Evolutionary conservation across 2,797 vertebrate genomes (phyloP).

Genomic region (Intellagama lesueurii): DNA sequence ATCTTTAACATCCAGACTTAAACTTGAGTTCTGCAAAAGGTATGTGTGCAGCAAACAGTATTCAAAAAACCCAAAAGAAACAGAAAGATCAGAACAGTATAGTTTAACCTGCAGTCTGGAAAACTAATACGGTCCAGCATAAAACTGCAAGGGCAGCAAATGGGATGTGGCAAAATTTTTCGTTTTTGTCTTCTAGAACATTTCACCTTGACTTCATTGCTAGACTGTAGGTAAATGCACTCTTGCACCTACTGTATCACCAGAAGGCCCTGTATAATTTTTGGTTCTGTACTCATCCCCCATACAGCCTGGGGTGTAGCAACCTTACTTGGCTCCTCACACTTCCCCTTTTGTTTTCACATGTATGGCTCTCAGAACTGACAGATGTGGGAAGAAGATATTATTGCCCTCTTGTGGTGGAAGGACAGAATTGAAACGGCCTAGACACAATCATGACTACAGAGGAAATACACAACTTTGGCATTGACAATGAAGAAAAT

Average conservation of each 20-base stretch:
- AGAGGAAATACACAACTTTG: too few relatives aligned
- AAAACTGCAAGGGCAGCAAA: neutral
- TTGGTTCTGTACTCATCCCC: neutral
- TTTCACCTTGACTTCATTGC: neutral
- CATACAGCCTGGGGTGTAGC: neutral
- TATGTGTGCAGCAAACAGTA: neutral
- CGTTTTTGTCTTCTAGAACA: neutral
- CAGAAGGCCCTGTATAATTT: too few relatives aligned
- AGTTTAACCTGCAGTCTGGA: neutral
- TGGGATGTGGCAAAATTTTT: neutral
- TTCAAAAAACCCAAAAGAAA: neutral
- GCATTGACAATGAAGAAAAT: too few relatives aligned
- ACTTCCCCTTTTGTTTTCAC: neutral
- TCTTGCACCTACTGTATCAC: too few relatives aligned
- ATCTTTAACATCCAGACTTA: neutral
- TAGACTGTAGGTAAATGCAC: neutral
- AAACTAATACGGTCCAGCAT: neutral
- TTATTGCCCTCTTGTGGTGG: conserved; percentile 40
- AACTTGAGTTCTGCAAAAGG: neutral
- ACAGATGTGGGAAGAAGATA: neutral
- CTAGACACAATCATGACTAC: too few relatives aligned
- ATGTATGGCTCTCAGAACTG: neutral
- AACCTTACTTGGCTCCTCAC: neutral
- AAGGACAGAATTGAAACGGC: too few relatives aligned
- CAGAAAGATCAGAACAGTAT: neutral